phyloP scores from a whole-genome alignment of 2,113 vertebrate species.

The Dolichotis patagonum region DNA sequence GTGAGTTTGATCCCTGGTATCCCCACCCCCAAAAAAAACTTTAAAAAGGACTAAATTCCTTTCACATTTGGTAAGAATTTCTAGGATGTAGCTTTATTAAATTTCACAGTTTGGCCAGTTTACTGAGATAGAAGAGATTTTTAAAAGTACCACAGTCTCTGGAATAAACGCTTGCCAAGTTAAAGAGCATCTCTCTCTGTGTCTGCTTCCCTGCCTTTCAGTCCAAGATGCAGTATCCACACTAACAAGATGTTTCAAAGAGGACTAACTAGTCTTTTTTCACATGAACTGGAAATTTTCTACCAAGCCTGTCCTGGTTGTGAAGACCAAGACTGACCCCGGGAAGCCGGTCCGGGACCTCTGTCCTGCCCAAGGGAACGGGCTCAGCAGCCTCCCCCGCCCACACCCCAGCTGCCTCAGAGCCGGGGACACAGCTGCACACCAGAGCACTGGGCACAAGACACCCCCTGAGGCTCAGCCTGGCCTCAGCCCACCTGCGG shows the following conservation, averaged over 20 bases:
- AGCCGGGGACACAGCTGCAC: neutral
- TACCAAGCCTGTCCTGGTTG: constrained; percentile 88
- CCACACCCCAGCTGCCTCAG: accelerated
- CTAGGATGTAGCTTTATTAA: constrained; percentile 33
- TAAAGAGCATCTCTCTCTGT: neutral
- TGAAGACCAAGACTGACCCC: constrained; percentile 94
- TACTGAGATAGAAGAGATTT: constrained; percentile 31
- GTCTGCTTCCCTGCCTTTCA: too few relatives aligned
- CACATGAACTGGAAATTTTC: too few relatives aligned
- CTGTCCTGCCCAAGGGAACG: constrained; percentile 87
- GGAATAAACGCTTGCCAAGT: neutral
- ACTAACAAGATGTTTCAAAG: too few relatives aligned
- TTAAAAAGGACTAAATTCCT: neutral
- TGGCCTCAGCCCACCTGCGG: neutral
- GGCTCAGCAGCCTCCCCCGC: neutral
- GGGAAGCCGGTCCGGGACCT: constrained; percentile 92
- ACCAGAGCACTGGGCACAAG: too few relatives aligned
- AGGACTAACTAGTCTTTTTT: too few relatives aligned
- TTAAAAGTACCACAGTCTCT: neutral
- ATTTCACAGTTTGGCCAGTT: neutral
- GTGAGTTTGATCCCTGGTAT: too few relatives aligned
- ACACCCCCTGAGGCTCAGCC: neutral
- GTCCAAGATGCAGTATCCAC: too few relatives aligned
- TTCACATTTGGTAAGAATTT: constrained; percentile 17
- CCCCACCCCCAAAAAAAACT: too few relatives aligned